A percentile compares a stretch with the other conserved stretches of the same genome.
Conservation (phyloP, 2,888 invertebrate species). For the Drosophila kanekoi region DNA sequence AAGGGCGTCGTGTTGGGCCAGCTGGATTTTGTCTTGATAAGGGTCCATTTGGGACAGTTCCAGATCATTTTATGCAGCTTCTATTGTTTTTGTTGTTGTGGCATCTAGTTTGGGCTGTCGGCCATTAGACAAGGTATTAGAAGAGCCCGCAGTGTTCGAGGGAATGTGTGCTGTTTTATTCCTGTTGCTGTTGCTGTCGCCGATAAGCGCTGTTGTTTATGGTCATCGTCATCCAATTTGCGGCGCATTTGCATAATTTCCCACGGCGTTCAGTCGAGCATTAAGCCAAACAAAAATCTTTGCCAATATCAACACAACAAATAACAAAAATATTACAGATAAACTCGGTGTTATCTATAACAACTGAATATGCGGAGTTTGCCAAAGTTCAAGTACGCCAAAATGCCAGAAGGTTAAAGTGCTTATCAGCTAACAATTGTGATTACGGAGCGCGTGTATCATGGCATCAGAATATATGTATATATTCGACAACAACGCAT, state of each 20-base stretch:
- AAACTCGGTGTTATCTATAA: constrained; percentile 24
- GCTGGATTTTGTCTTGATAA: constrained; percentile 67
- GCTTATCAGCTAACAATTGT: constrained; percentile 15
- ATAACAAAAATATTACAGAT: constrained; percentile 15
- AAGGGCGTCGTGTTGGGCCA: constrained; percentile 16
- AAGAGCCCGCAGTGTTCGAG: background rate
- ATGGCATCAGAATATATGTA: background rate
- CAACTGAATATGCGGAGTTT: constrained; percentile 25
- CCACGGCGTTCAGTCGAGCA: constrained; percentile 58
- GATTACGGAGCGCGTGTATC: constrained; percentile 13
- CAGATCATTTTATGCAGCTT: constrained; percentile 32
- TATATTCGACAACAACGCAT: constrained; percentile 4
- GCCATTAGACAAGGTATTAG: constrained; percentile 37
- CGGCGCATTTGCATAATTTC: constrained; percentile 77
- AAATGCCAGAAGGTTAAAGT: constrained; percentile 1
- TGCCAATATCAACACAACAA: constrained; percentile 39
- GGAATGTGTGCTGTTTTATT: background rate
- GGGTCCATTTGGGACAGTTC: constrained; percentile 51
- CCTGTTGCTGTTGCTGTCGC: constrained; percentile 19
- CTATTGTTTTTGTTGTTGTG: background rate
- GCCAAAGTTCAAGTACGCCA: constrained; percentile 23
- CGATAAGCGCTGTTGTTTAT: constrained; percentile 67
- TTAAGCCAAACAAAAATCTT: constrained; percentile 56
- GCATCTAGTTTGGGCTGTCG: constrained; percentile 11
- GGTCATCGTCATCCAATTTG: constrained; percentile 69